phyloP scores from a whole-genome alignment of 2,113 vertebrate genomes.

The Lamprologus callipterus region DNA sequence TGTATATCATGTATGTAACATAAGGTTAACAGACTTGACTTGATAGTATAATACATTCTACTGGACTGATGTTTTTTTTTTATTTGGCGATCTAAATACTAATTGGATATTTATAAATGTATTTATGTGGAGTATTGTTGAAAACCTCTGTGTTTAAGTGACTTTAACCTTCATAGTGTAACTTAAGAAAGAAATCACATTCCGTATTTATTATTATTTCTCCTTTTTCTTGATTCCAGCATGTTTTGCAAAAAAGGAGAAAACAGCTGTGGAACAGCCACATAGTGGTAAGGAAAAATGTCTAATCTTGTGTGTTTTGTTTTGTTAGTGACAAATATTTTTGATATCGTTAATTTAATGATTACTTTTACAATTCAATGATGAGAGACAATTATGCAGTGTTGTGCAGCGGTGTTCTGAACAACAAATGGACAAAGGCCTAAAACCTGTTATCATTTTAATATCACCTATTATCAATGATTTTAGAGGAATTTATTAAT shows the following conservation, averaged over 20 bases:
- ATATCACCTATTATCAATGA: not conserved
- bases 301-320: not conserved
- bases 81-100: not conserved
- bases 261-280: not conserved
- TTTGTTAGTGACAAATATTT: not conserved
- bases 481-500: not conserved
- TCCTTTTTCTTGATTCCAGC: not conserved
- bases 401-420: not conserved
- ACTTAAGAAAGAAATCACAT: not conserved
- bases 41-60: not conserved
- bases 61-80: not conserved
- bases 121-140: not conserved
- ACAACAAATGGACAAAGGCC: not conserved
- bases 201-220: not conserved
- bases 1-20: fast-evolving
- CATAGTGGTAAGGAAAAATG: not conserved
- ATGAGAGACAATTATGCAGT: not conserved
- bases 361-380: not conserved
- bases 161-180: not conserved
- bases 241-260: not conserved
- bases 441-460: not conserved
- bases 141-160: not conserved
- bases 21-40: not conserved
- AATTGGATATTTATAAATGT: not conserved
- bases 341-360: not conserved